Conservation (phyloP, 2,888 invertebrate genomes). For the Volucella bombylans region DNA sequence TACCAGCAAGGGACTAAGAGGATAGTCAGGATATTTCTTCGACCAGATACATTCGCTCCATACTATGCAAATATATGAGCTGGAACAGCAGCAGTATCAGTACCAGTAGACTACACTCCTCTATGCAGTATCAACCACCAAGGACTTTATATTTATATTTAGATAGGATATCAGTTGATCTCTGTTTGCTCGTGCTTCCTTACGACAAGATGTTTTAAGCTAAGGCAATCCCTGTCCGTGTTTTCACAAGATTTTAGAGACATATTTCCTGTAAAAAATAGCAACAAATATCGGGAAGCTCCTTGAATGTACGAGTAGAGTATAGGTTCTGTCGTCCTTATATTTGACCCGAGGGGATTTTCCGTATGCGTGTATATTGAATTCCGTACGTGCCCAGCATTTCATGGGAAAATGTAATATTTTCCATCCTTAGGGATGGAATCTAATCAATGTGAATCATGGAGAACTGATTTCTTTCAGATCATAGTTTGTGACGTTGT, state of each 20-base stretch:
- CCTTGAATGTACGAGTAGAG: background rate
- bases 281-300: background rate
- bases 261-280: slow-evolving; percentile 40
- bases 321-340: slow-evolving; percentile 16
- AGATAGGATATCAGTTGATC: slow-evolving; percentile 49
- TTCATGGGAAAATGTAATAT: slow-evolving; percentile 54
- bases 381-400: slow-evolving; percentile 66
- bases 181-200: slow-evolving; percentile 22
- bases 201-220: slow-evolving; percentile 9
- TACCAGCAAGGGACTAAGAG: background rate
- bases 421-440: slow-evolving; percentile 45
- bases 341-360: slow-evolving; percentile 38
- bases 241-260: slow-evolving; percentile 39
- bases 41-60: slow-evolving; percentile 25
- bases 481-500: slow-evolving; percentile 11
- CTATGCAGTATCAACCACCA: background rate
- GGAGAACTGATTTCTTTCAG: slow-evolving; percentile 60
- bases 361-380: slow-evolving; percentile 63
- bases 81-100: background rate
- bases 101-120: background rate
- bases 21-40: background rate
- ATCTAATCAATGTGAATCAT: slow-evolving; percentile 72
- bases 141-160: slow-evolving; percentile 36
- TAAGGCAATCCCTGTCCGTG: slow-evolving; percentile 25
- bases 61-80: slow-evolving; percentile 41